Conservation (phyloP, 2,113 vertebrate species). For the Rhodinocichla rosea region DNA sequence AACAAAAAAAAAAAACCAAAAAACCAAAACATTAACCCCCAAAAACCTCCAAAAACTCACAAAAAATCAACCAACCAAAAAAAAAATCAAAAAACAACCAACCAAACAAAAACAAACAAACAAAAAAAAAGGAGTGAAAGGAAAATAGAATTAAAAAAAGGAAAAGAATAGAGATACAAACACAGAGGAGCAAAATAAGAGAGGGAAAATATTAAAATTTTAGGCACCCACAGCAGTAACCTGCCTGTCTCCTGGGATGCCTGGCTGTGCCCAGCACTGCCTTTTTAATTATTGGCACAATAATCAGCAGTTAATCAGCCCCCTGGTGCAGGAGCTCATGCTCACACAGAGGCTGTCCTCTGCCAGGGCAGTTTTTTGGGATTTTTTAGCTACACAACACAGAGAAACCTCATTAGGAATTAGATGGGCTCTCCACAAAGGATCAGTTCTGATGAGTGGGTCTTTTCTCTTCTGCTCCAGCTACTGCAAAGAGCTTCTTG, state of each 20-base stretch:
- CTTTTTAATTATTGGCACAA: conserved; percentile 16
- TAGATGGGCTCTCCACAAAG: neutral
- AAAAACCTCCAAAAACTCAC: too few relatives aligned
- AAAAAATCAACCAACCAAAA: neutral
- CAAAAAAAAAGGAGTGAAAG: neutral
- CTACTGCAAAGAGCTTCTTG: neutral
- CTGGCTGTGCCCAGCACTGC: neutral
- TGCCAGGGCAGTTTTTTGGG: neutral
- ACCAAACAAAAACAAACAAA: neutral
- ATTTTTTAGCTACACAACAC: neutral
- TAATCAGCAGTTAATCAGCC: neutral
- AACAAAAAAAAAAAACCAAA: neutral
- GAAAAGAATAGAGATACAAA: neutral
- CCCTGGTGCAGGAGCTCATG: neutral
- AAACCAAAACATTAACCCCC: too few relatives aligned
- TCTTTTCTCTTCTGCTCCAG: conserved; percentile 22
- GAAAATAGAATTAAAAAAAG: neutral
- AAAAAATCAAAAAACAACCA: too few relatives aligned
- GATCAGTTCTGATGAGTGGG: conserved; percentile 25
- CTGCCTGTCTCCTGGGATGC: neutral
- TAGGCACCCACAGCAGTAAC: neutral
- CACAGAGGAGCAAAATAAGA: neutral
- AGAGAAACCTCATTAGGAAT: conserved; percentile 18
- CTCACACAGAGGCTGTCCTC: neutral
- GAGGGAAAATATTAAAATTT: neutral